These are phyloP conservation scores for Tenebrio molitor DNA, from an alignment of 1,140 invertebrate species.

Conservation along the genomic window DNA sequence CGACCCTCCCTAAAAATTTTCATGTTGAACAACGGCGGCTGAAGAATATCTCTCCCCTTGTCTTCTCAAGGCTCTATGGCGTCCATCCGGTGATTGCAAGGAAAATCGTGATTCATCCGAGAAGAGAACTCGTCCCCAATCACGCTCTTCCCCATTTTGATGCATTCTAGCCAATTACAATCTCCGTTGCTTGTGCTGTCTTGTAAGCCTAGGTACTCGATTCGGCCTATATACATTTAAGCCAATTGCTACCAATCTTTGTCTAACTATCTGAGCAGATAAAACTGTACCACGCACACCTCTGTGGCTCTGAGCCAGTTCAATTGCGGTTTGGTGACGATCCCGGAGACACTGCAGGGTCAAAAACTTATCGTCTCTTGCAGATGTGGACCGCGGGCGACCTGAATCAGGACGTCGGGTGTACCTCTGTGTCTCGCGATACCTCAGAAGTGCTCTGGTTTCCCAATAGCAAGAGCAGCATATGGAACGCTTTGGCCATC, in stretches of 20 bases:
- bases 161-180: not conserved
- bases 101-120: not conserved
- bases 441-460: constrained; percentile 34
- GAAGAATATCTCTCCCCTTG: not conserved
- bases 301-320: constrained; percentile 2
- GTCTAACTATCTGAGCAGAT: not conserved
- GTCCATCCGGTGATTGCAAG: not conserved
- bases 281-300: not conserved
- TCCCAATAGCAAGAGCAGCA: too few species aligned
- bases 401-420: constrained; percentile 9
- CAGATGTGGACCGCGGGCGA: not conserved
- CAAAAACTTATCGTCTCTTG: constrained; percentile 5
- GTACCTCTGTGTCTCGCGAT: constrained; percentile 9
- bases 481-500: constrained; percentile 1
- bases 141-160: not conserved
- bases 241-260: not conserved
- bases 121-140: too few species aligned
- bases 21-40: not conserved
- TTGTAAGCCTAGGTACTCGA: not conserved
- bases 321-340: constrained; percentile 13
- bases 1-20: not conserved
- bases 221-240: not conserved
- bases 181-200: not conserved
- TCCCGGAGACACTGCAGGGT: not conserved
- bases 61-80: not conserved